phyloP scores from a whole-genome alignment of 2,888 invertebrate genomes.

The Trichogramma evanescens region DNA sequence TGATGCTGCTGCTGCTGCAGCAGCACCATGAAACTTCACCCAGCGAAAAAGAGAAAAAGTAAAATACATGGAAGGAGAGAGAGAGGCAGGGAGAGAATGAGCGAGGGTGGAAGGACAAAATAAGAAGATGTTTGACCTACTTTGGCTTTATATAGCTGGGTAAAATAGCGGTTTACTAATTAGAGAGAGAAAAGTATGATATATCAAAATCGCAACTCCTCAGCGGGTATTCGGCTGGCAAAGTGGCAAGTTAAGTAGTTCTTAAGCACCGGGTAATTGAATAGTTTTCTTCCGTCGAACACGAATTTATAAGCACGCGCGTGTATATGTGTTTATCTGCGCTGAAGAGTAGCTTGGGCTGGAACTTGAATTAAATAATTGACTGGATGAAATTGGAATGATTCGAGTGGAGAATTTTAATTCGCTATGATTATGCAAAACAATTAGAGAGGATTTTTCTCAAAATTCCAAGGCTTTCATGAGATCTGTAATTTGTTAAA shows the following conservation, averaged over 20 bases:
- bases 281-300: neutral
- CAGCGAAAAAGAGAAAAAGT: neutral
- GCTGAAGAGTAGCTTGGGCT: neutral
- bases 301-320: neutral
- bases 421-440: no score
- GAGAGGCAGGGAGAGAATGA: slow-evolving; percentile 7
- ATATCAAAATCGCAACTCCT: neutral
- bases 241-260: neutral
- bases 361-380: no score
- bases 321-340: neutral
- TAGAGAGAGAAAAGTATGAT: neutral
- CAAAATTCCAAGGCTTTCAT: no score
- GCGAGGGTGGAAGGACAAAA: no score
- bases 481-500: no score
- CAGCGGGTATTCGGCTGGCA: neutral
- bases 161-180: slow-evolving; percentile 21
- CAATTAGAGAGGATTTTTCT: no score
- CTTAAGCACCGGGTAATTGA: neutral
- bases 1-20: slow-evolving; percentile 17
- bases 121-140: slow-evolving; percentile 28
- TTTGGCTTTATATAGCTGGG: slow-evolving; percentile 31
- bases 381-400: no score
- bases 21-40: slow-evolving; percentile 3
- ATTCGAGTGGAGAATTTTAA: no score
- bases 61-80: neutral